phyloP scores from a whole-genome alignment of 2,113 vertebrate genomes.

The Kobus ellipsiprymnus region DNA sequence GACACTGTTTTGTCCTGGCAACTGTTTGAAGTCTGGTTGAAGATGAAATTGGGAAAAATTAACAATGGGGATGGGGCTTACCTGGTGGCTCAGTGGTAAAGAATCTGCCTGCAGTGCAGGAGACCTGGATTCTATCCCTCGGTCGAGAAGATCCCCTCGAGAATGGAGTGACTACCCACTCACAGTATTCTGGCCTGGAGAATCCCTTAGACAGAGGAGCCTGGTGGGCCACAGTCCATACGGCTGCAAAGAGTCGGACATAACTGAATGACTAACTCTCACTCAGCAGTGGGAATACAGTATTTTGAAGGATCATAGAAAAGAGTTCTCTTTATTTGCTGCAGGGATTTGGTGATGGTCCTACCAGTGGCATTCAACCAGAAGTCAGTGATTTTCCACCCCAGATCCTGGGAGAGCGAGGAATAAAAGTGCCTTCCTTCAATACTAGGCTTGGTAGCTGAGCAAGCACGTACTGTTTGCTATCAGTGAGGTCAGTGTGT shows the following conservation, averaged over 20 bases:
- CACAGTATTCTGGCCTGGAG: background rate
- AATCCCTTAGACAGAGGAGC: background rate
- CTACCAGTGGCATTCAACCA: background rate
- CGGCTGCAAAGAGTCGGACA: accelerated
- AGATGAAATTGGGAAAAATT: background rate
- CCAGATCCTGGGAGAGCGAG: background rate
- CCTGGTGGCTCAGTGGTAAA: background rate
- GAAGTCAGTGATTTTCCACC: background rate
- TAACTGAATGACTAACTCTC: background rate
- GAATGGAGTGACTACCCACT: background rate
- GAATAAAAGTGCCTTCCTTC: background rate
- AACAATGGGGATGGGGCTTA: background rate
- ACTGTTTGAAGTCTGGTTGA: background rate
- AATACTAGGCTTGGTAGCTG: background rate
- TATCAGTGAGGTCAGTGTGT: background rate
- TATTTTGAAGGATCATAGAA: background rate
- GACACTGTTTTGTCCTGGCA: background rate
- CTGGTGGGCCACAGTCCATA: background rate
- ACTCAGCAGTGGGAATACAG: background rate
- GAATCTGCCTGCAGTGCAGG: background rate
- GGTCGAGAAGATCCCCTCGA: background rate
- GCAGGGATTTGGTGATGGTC: background rate
- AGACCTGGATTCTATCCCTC: background rate
- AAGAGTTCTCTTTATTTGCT: background rate
- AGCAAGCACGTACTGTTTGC: background rate